Evolutionary conservation across 2,888 invertebrate genomes (phyloP).

Genomic region (Colletes collaris): DNA sequence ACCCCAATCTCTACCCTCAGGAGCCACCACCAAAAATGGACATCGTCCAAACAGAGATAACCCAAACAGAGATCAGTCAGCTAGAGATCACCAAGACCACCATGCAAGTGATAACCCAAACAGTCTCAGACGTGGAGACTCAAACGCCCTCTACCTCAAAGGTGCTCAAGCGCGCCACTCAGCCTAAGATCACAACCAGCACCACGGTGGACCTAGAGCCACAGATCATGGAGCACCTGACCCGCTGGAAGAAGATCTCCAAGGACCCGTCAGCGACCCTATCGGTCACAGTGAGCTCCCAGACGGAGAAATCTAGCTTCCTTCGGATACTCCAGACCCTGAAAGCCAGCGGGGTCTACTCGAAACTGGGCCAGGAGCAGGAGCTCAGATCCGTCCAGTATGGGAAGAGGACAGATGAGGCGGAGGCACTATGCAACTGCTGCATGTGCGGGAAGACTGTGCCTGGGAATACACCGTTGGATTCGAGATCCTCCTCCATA

Average conservation of each 20-base stretch:
- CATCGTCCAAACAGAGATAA: slow-evolving; percentile 24
- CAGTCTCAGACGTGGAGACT: slow-evolving; percentile 22
- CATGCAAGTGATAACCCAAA: slow-evolving; percentile 44
- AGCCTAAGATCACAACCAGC: not conserved
- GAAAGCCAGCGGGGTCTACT: not conserved
- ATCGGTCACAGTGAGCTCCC: slow-evolving; percentile 8
- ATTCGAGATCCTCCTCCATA: not conserved
- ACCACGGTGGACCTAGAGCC: slow-evolving; percentile 18
- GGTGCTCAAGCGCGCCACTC: slow-evolving; percentile 17
- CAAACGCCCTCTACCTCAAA: slow-evolving; percentile 13
- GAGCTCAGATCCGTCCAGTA: slow-evolving; percentile 57
- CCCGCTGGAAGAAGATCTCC: slow-evolving; percentile 10
- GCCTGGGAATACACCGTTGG: not conserved
- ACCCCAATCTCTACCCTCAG: not conserved
- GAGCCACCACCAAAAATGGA: no score
- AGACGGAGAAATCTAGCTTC: slow-evolving; percentile 25
- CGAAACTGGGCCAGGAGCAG: slow-evolving; percentile 23
- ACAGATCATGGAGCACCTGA: slow-evolving; percentile 32
- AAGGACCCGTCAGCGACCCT: slow-evolving; percentile 30
- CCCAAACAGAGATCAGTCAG: slow-evolving; percentile 36
- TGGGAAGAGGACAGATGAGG: slow-evolving; percentile 7
- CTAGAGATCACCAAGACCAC: slow-evolving; percentile 19
- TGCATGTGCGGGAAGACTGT: slow-evolving; percentile 51
- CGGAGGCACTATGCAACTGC: slow-evolving; percentile 46
- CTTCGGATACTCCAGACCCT: slow-evolving; percentile 26